phyloP scores from a whole-genome alignment of 2,888 invertebrate species.

The Eupithecia vulgata region DNA sequence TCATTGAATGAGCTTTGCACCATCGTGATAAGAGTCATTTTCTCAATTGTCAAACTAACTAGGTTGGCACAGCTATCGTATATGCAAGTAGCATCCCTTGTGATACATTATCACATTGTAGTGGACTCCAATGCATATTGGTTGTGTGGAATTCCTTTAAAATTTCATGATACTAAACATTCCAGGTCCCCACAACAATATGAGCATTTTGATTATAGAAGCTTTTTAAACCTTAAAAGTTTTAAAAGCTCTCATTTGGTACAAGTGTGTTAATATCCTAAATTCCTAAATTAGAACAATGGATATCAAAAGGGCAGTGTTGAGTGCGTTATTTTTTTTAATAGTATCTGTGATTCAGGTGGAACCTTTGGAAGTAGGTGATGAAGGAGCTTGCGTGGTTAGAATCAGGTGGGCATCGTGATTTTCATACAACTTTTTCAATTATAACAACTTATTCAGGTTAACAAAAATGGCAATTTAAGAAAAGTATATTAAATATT shows the following conservation, averaged over 20 bases:
- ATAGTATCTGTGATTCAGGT: slow-evolving; percentile 40
- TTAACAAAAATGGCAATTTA: too few species aligned
- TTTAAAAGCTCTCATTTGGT: background rate
- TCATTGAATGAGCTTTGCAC: slow-evolving; percentile 22
- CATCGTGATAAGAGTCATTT: slow-evolving; percentile 33
- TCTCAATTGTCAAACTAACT: slow-evolving; percentile 38
- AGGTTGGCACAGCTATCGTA: slow-evolving; percentile 37
- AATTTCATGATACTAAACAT: background rate
- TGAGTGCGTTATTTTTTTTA: slow-evolving; percentile 42
- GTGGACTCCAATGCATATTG: slow-evolving; percentile 28
- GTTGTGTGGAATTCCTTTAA: slow-evolving; percentile 34
- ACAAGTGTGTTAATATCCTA: background rate
- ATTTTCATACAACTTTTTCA: background rate
- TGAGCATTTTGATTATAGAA: background rate
- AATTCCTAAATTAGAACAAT: slow-evolving; percentile 32
- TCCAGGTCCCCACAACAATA: background rate
- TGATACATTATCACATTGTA: slow-evolving; percentile 41
- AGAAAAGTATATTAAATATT: too few species aligned
- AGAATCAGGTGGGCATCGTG: slow-evolving; percentile 50
- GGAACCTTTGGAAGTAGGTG: slow-evolving; percentile 49
- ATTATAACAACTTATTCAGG: too few species aligned
- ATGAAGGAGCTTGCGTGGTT: slow-evolving; percentile 58
- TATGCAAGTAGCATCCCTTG: slow-evolving; percentile 30
- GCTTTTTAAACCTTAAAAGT: background rate
- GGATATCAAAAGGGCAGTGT: slow-evolving; percentile 44